These are phyloP conservation scores for Flexamia atlantica DNA, from an alignment of 2,888 invertebrate species.

Conservation along the genomic window DNA sequence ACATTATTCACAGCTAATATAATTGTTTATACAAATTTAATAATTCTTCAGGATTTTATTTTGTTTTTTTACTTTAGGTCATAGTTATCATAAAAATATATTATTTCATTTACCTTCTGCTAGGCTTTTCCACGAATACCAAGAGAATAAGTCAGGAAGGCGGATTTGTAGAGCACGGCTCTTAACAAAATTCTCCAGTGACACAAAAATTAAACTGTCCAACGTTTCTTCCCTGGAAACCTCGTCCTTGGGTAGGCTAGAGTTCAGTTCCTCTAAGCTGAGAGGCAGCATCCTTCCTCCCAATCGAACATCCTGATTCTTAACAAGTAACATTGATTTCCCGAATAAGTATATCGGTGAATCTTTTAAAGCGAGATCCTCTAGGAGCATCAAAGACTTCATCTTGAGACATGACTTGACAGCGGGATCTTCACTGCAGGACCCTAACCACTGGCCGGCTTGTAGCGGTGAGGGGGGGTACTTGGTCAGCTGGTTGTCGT, in stretches of 20 bases:
- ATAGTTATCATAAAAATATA: too few species aligned
- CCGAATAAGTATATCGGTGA: constrained; percentile 61
- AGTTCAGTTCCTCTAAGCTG: constrained; percentile 32
- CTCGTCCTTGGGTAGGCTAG: constrained; percentile 54
- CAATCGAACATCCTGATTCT: constrained; percentile 29
- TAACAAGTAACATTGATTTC: constrained; percentile 62
- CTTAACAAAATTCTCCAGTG: constrained; percentile 60
- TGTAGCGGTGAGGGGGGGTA: not conserved
- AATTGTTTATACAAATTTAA: too few species aligned
- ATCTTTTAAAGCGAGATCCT: constrained; percentile 60
- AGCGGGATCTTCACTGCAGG: constrained; percentile 19
- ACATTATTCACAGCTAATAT: too few species aligned
- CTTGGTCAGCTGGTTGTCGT: not conserved
- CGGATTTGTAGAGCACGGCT: constrained; percentile 64
- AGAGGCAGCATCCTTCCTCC: constrained; percentile 15
- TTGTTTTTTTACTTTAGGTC: too few species aligned
- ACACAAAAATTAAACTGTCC: constrained; percentile 59
- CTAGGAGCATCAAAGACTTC: constrained; percentile 63
- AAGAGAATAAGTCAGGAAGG: constrained; percentile 56
- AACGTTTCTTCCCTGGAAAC: constrained; percentile 43
- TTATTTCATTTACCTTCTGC: constrained; percentile 61
- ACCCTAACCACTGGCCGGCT: not conserved
- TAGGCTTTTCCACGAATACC: constrained; percentile 15
- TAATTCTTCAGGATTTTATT: too few species aligned
- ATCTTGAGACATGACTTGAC: constrained; percentile 62